These are phyloP conservation scores for Ectemnius cavifrons DNA, from an alignment of 2,888 invertebrate species.

Conservation along the genomic window DNA sequence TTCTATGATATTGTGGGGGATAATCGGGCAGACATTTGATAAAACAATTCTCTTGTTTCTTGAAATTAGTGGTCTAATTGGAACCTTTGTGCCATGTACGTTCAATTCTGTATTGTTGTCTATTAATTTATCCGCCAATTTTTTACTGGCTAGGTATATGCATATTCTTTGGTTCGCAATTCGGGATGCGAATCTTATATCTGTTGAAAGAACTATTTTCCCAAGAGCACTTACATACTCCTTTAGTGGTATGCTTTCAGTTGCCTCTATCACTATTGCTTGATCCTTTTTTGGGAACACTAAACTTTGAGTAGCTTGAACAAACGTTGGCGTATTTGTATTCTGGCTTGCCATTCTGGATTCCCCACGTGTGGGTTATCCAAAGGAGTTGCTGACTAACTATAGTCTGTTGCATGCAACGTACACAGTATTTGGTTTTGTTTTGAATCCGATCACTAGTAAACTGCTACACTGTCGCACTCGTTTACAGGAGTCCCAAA, in stretches of 20 bases:
- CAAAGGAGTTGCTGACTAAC: too few species aligned
- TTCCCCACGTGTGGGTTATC: too few species aligned
- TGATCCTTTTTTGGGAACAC: constrained; percentile 11
- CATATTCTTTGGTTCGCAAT: not conserved
- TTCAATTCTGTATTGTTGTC: not conserved
- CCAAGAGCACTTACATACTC: not conserved
- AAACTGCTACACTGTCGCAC: too few species aligned
- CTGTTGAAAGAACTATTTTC: not conserved
- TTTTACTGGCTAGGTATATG: not conserved
- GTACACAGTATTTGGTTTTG: too few species aligned
- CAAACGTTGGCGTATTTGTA: too few species aligned
- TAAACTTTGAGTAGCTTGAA: not conserved
- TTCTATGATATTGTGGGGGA: not conserved
- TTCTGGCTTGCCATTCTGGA: too few species aligned
- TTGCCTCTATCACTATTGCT: not conserved
- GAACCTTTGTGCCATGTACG: not conserved
- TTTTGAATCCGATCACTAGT: too few species aligned
- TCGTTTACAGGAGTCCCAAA: too few species aligned
- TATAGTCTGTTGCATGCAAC: too few species aligned
- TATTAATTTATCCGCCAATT: not conserved
- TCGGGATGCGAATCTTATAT: not conserved
- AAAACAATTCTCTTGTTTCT: not conserved
- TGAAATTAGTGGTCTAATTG: not conserved
- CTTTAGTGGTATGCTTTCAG: not conserved
- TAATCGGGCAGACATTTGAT: constrained; percentile 14